Conservation (phyloP, 2,113 vertebrate genomes). For the Ctenomys sociabilis region DNA sequence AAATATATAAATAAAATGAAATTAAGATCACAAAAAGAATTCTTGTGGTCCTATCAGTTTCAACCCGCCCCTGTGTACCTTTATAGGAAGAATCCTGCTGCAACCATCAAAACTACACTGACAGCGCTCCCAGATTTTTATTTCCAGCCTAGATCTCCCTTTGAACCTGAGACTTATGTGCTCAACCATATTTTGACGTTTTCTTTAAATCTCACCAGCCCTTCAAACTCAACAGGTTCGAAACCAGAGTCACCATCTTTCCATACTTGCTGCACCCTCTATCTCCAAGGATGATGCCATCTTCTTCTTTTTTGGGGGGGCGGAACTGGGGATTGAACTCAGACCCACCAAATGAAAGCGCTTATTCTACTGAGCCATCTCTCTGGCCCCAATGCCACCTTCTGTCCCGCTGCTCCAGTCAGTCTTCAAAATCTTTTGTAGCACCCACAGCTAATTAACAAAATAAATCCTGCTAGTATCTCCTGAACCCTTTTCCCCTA, state of each 20-base stretch:
- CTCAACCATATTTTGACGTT: neutral
- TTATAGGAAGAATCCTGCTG: neutral
- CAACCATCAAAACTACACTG: slow-evolving; percentile 19
- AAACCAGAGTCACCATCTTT: neutral
- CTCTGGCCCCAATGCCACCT: too few relatives aligned
- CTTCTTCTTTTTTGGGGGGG: too few relatives aligned
- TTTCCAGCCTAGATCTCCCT: neutral
- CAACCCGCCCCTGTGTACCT: neutral
- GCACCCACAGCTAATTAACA: neutral
- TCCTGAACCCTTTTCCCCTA: neutral
- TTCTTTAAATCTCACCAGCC: neutral
- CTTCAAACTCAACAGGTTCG: slow-evolving; percentile 25
- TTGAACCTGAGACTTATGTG: neutral
- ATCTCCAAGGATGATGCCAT: neutral
- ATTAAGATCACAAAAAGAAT: neutral
- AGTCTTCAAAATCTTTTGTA: neutral
- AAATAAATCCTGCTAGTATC: neutral
- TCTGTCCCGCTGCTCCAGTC: neutral
- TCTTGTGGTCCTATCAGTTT: slow-evolving; percentile 14
- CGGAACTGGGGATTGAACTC: too few relatives aligned
- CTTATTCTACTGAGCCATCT: too few relatives aligned
- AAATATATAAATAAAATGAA: neutral
- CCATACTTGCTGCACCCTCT: neutral
- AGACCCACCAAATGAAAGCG: too few relatives aligned
- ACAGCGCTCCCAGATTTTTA: neutral